phyloP scores from a whole-genome alignment of 2,797 vertebrate genomes.

The Microctenopoma lineatum region DNA sequence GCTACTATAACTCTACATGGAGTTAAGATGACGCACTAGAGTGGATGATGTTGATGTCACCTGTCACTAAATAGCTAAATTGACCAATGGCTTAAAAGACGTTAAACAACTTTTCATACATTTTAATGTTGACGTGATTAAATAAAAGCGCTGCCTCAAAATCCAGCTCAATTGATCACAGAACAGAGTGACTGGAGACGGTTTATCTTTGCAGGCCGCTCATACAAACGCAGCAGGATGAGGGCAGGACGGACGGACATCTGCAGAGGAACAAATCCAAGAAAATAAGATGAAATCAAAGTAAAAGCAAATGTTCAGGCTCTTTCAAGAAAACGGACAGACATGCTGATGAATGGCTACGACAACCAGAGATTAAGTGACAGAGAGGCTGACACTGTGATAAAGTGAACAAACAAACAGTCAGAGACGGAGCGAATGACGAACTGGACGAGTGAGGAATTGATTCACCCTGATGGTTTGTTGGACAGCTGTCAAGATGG shows the following conservation, averaged over 20 bases:
- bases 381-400: slow-evolving; percentile 58
- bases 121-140: slow-evolving; percentile 76
- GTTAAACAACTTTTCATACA: slow-evolving; percentile 88
- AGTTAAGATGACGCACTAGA: slow-evolving; percentile 2
- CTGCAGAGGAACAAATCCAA: slow-evolving; percentile 18
- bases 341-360: slow-evolving; percentile 43
- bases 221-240: slow-evolving; percentile 76
- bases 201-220: slow-evolving; percentile 83
- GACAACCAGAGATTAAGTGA: slow-evolving; percentile 69
- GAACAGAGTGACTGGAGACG: slow-evolving; percentile 72
- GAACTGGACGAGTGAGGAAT: slow-evolving; percentile 56
- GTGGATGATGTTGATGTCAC: slow-evolving; percentile 1
- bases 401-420: slow-evolving; percentile 70
- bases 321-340: slow-evolving; percentile 27
- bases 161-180: slow-evolving; percentile 5
- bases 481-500: slow-evolving; percentile 62
- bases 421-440: slow-evolving; percentile 61
- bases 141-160: slow-evolving; percentile 70
- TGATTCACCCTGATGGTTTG: slow-evolving; percentile 62
- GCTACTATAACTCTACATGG: not conserved
- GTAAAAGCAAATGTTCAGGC: slow-evolving; percentile 28
- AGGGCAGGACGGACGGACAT: not conserved
- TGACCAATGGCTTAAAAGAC: slow-evolving; percentile 83
- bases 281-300: slow-evolving; percentile 21
- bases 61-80: slow-evolving; percentile 70